Base-by-base conservation (phyloP, 2,797 vertebrate species). In the Ciconia nigra region DNA sequence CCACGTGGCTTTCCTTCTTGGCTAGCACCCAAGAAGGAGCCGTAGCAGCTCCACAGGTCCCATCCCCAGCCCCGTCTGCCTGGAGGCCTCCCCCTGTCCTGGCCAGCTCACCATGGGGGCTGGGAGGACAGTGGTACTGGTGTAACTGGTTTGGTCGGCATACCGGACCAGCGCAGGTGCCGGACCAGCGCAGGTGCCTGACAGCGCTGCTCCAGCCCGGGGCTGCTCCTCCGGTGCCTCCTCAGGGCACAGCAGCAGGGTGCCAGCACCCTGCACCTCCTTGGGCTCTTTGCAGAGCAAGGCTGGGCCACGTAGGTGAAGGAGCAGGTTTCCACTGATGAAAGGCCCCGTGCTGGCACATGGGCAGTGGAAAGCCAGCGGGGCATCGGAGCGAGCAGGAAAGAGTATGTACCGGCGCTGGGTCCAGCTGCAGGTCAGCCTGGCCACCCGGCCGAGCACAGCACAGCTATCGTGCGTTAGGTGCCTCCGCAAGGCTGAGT, bases 111-210 rank as follows among this genome's bases (percentile, higher is more conserved):
- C n/a, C 0, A 0, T 61, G 88, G 91, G 93, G 89, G 80, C 88
- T 76, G 88, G 80, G 80, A 84, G 87, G 74, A 73, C 73, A 47
- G 67, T 1, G 1, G n/a, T 37, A 57, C 96, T 93, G 96, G 96
- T 93, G 94, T 77, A 92, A 96, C 96, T 87, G 96, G 96, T 96
- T 96, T 93, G 89, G 89, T 71, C 83, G 5, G 89, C 88, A 73
- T 33, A 92, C 33, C 70, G 3, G 77, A 28, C 8, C 51, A 3
- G 58, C 66, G 62, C 15, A 0, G 11, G n/a, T 82, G 84, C 55
- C 73, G 81, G 72, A 28, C 8, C 51, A 3, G 58, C 66, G 62
- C 15, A 0, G 11, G n/a, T 82, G 84, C 55, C 73, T 81, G 72
- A 71, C n/a, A 24, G 33, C 16, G 4, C 73, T n/a, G 54, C 22